Evolutionary conservation across 2,797 vertebrate genomes (phyloP), one percentile per base, ranked within the genome.

Genomic region (Lagocephalus sceleratus): DNA sequence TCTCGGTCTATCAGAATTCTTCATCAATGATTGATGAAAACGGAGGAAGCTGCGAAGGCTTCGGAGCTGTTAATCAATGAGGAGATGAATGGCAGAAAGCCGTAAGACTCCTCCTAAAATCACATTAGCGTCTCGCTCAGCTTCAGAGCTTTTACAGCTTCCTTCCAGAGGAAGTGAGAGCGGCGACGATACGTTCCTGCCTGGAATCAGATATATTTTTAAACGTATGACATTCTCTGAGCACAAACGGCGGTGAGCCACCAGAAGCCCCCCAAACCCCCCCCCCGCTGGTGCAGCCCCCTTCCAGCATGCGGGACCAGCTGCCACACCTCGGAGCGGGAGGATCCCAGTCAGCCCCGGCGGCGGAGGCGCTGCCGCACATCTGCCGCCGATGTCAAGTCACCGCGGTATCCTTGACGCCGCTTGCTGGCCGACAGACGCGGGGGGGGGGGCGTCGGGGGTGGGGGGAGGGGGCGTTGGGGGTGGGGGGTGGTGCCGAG

Each of bases 381-480:
- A 73, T 82, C 78, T 72, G 66, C 68, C 64, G 62, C 47, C 45
- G 57, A 73, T 78, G 75, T 76, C 66, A 74, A 70, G 63, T 62
- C 50, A 40, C 65, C 40, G 71, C 69, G 74, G 78, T 68, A 78
- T 82, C 73, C 73, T 57, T 70, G 84, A 82, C 78, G 78, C 66
- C 59, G 7, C 29, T 76, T 48, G 43, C 17, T 35, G 62, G 60
- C 55, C 54, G 39, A 67, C 63, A 52, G 64, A 58, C 64, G 45
- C 22, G 20, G 32, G 23, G 44, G 42, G 43, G 21, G 41, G 32
- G 11, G 22, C 47, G n/a, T 52, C 38, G 54, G 56, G 41, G 26
- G 26, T 8, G 5, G 10, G 15, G 39, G 45, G 20, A 5, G 47
- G 20, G n/a, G n/a, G n/a, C n/a, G n/a, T 52, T 38, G 54, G 56